A percentile compares a stretch with the other conserved stretches of the same genome.
These are phyloP conservation scores for Drosophila equinoxialis DNA, from an alignment of 1,140 invertebrate species.

Conservation along the genomic window DNA sequence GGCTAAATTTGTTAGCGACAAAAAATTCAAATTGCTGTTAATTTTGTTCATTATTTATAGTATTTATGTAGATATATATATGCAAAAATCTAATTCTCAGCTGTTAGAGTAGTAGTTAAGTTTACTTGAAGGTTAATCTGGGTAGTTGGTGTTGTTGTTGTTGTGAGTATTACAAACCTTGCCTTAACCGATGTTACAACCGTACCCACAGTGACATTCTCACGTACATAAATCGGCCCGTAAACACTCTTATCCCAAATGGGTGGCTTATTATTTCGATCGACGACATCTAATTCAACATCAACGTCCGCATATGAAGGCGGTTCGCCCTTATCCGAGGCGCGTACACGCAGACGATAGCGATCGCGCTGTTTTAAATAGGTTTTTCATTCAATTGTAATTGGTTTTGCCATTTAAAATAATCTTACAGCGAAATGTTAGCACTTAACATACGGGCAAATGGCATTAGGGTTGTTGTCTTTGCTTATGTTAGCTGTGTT, in stretches of 20 bases:
- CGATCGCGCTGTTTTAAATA: constrained; percentile 91
- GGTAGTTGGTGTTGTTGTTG: constrained; percentile 44
- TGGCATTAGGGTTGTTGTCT: too few species aligned
- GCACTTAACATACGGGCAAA: constrained; percentile 1
- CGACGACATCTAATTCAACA: constrained; percentile 98
- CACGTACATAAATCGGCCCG: constrained; percentile 97
- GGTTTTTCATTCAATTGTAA: constrained; percentile 9
- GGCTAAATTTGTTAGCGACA: constrained; percentile 52
- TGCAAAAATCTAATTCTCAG: constrained; percentile 24
- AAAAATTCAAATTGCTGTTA: constrained; percentile 12
- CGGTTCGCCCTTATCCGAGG: constrained; percentile 94
- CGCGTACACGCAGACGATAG: constrained; percentile 96
- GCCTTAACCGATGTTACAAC: constrained; percentile 98
- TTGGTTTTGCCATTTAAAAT: constrained; percentile 5
- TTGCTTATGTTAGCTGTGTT: constrained; percentile 8
- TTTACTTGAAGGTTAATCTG: constrained; percentile 29
- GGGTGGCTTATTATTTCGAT: constrained; percentile 98
- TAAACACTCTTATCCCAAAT: constrained; percentile 96
- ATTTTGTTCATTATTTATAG: constrained; percentile 15
- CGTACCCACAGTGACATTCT: constrained; percentile 98
- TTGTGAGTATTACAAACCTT: constrained; percentile 90
- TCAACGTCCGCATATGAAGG: constrained; percentile 96
- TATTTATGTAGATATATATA: neutral
- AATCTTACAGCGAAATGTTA: constrained; percentile 3
- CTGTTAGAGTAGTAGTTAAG: constrained; percentile 69